Evolutionary conservation across 2,113 vertebrate species (phyloP), one percentile per base, ranked within the genome.

Genomic region (Caloenas nicobarica): DNA sequence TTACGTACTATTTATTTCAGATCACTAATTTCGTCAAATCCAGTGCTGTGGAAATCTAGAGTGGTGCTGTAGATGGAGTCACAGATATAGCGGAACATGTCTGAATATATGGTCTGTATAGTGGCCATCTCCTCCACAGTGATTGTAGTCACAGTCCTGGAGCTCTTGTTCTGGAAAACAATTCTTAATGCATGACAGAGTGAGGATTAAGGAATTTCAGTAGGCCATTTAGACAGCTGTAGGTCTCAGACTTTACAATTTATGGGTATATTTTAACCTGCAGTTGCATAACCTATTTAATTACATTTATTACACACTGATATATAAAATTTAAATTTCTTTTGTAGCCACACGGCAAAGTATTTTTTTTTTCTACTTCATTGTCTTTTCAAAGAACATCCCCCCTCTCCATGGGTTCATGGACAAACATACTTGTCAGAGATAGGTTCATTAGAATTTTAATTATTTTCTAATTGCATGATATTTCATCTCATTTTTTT

Each of bases 401-500:
- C 4, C 38, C 34, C 70, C 33, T 83, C 58, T 91, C 60, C 42
- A 53, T 60, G 57, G 42, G 72, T 95, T 94, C 60, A 11, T 61
- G 48, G 72, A 51, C 68, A 88, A 95, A 93, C 48, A 72, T 53
- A 18, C 33, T 90, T 81, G 33, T 60, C 71, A 86, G 51, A 64
- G 12, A 48, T 36, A 81, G 15, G 56, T 68, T 93, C 64, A 83
- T 93, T 91, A 92, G 26, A 90, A 79, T 92, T 86, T 84, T 94
- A 88, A 91, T 96, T 90, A 81, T 94, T 93, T 95, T 71, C 60
- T 92, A 88, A 84, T 86, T 90, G 8, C 48, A 34, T 83, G 36
- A 70, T 83, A 70, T 74, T 96, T 93, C 28, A 3, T 86, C 21
- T 86, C 25, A 22, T 72, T 70, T 90, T 81, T 70, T 40, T 6